phyloP scores from a whole-genome alignment of 92 coral and sea anemone genomes.

The Pocillopora grandis region DNA sequence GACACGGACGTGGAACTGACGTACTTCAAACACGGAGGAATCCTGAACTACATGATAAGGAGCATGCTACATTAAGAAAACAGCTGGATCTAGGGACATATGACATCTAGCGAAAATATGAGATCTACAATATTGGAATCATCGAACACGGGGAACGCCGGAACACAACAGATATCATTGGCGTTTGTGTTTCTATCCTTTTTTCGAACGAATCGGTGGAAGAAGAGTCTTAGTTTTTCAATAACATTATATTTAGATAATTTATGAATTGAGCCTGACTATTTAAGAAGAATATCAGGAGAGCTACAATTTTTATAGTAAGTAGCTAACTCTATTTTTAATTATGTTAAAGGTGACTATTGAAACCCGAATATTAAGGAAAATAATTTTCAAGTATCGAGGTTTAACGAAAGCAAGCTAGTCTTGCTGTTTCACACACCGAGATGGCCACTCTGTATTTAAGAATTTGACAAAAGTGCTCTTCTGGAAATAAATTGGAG shows the following conservation, averaged over 20 bases:
- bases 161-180: not conserved
- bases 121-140: not conserved
- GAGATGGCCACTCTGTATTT: not conserved
- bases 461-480: not conserved
- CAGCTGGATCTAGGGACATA: slow-evolving; percentile 11
- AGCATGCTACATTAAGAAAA: slow-evolving; percentile 68
- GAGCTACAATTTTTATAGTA: not conserved
- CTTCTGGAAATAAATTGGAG: not conserved
- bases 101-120: too few species aligned
- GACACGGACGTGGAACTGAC: slow-evolving; percentile 95
- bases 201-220: not conserved
- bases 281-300: slow-evolving; percentile 43
- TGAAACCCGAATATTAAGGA: not conserved
- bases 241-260: not conserved
- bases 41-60: slow-evolving; percentile 97
- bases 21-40: slow-evolving; percentile 96
- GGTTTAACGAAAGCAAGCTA: not conserved
- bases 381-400: not conserved
- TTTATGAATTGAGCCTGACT: slow-evolving; percentile 31
- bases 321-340: slow-evolving; percentile 1
- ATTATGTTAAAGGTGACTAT: not conserved
- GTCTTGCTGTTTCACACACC: not conserved
- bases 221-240: not conserved
- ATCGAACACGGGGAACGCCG: not conserved
- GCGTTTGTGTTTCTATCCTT: not conserved